Evolutionary conservation across 2,888 invertebrate species (phyloP).

Genomic region (Acrocera orbiculus): DNA sequence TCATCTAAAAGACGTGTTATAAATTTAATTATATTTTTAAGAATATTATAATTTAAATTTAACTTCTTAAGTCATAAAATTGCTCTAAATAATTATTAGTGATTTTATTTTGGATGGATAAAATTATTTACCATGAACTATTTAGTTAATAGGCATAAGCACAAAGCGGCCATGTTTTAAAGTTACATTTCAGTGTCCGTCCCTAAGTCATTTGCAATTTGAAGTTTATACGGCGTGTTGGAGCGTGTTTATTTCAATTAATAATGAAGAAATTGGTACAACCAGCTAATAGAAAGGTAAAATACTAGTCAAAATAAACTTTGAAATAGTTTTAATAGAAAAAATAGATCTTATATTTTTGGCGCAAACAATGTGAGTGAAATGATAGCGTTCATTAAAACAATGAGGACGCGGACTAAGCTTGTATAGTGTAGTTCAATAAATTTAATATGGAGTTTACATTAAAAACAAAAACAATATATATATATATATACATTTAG

Average conservation of each 20-base stretch:
- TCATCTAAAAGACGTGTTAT: too few species aligned
- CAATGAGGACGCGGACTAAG: slow-evolving; percentile 11
- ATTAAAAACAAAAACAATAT: too few species aligned
- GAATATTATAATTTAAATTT: too few species aligned
- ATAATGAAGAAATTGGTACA: slow-evolving; percentile 14
- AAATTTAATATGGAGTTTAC: too few species aligned
- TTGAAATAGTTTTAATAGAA: slow-evolving; percentile 3
- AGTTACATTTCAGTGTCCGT: slow-evolving; percentile 14
- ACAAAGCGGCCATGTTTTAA: slow-evolving; percentile 12
- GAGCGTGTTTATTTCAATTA: slow-evolving; percentile 6
- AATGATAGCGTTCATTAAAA: slow-evolving; percentile 4
- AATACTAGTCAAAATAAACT: slow-evolving; percentile 5
- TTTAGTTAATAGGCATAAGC: slow-evolving; percentile 2
- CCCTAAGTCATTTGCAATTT: slow-evolving; percentile 9
- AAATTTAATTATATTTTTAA: not conserved
- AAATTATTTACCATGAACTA: slow-evolving; percentile 2
- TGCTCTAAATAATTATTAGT: not conserved
- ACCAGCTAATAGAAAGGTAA: slow-evolving; percentile 13
- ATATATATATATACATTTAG: too few species aligned
- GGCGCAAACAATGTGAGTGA: slow-evolving; percentile 9
- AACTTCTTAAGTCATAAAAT: too few species aligned
- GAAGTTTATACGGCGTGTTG: slow-evolving; percentile 7
- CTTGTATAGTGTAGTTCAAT: too few species aligned
- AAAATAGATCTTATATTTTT: slow-evolving; percentile 6
- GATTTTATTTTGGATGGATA: too few species aligned